A percentile compares a stretch with the other conserved stretches of the same genome.
Conservation (phyloP, 2,797 vertebrate genomes). For the Micropoecilia bifurca region DNA sequence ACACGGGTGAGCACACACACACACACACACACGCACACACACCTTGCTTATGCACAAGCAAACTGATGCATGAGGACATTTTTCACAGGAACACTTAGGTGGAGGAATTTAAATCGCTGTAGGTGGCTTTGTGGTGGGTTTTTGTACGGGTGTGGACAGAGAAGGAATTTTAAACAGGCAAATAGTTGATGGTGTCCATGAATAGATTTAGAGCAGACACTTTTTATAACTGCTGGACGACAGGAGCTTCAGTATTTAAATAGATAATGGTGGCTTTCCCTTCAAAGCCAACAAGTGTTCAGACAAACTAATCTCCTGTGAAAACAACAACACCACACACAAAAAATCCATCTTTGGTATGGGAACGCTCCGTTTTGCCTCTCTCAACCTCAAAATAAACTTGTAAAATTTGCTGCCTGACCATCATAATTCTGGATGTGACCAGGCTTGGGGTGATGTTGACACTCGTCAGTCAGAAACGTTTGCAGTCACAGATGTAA, state of each 20-base stretch:
- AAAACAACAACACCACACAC: not conserved
- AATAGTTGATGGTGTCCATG: constrained; percentile 18
- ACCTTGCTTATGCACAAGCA: constrained; percentile 14
- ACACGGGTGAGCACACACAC: constrained; percentile 27
- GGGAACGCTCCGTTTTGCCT: not conserved
- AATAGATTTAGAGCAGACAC: not conserved
- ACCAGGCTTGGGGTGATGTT: not conserved
- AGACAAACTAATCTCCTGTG: not conserved
- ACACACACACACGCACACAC: constrained; percentile 36
- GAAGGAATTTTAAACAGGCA: constrained; percentile 28
- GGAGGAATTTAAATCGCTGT: constrained; percentile 40
- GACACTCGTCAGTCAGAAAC: not conserved
- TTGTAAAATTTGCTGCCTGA: not conserved
- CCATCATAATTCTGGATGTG: not conserved
- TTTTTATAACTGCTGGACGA: not conserved
- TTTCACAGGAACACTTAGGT: constrained; percentile 42
- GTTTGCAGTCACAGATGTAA: not conserved
- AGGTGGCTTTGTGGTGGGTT: constrained; percentile 29
- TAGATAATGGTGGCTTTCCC: not conserved
- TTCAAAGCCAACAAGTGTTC: not conserved
- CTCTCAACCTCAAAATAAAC: not conserved
- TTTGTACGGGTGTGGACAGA: constrained; percentile 9
- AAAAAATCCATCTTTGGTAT: not conserved
- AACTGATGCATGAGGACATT: constrained; percentile 44
- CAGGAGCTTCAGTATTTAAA: not conserved